phyloP scores from a whole-genome alignment of 2,888 invertebrate species.

The Bembecia ichneumoniformis region DNA sequence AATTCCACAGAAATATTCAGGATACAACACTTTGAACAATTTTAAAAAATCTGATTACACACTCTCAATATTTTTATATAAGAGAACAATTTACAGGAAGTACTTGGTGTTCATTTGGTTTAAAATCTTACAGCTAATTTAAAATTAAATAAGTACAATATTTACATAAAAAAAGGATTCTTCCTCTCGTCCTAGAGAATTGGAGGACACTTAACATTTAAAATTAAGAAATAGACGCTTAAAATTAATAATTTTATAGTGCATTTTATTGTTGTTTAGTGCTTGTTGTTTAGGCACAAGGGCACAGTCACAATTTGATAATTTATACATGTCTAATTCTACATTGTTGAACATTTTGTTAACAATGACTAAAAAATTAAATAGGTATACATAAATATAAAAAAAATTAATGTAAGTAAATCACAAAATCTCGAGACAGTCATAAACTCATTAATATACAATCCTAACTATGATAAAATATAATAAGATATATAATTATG shows the following conservation, averaged over 20 bases:
- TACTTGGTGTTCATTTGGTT: conserved; percentile 58
- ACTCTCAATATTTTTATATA: conserved; percentile 29
- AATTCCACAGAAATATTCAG: conserved; percentile 19
- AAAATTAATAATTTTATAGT: conserved; percentile 12
- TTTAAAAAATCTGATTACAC: conserved; percentile 2
- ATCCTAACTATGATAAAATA: no score
- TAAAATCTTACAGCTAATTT: conserved; percentile 25
- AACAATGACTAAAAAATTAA: conserved; percentile 2
- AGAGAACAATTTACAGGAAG: conserved; percentile 46
- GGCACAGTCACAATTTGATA: conserved; percentile 51
- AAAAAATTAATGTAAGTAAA: no score
- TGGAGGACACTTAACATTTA: no score
- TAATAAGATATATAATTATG: no score
- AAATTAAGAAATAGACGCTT: background rate
- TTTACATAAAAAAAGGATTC: conserved; percentile 23
- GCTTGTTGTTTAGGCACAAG: conserved; percentile 61
- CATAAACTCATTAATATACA: no score
- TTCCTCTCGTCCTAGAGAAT: background rate
- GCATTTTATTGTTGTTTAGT: conserved; percentile 51
- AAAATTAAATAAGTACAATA: conserved; percentile 29
- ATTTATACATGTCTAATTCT: conserved; percentile 9
- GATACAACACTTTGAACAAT: conserved; percentile 8
- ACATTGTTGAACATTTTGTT: conserved; percentile 14
- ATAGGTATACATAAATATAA: no score
- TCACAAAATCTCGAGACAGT: no score